phyloP scores from a whole-genome alignment of 1,140 invertebrate species.

The Sweltsa coloradensis region DNA sequence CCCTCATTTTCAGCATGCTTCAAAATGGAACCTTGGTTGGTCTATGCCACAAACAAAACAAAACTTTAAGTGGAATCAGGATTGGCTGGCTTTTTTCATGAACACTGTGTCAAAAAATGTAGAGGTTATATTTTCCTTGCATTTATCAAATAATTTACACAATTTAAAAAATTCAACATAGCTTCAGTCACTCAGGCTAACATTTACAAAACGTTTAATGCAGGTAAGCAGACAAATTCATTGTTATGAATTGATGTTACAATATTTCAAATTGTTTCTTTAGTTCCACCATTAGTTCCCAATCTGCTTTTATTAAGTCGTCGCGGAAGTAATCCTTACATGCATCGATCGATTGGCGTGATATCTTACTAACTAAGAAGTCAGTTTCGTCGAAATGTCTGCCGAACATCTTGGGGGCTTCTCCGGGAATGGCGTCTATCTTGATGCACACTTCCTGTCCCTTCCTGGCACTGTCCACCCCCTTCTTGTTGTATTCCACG shows the following conservation, averaged over 20 bases:
- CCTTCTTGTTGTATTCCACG: constrained; percentile 82
- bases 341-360: constrained; percentile 92
- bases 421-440: constrained; percentile 91
- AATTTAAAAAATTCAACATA: no score
- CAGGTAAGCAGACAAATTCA: no score
- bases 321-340: constrained; percentile 99
- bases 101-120: no score
- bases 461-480: constrained; percentile 84
- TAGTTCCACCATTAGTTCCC: constrained; percentile 95
- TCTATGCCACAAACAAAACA: no score
- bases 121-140: no score
- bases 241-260: constrained; percentile 45
- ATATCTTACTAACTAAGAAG: constrained; percentile 88
- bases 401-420: constrained; percentile 96
- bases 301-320: constrained; percentile 90
- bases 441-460: constrained; percentile 98
- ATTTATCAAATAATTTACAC: no score
- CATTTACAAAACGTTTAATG: no score
- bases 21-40: no score
- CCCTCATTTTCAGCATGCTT: no score
- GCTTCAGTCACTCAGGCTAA: no score
- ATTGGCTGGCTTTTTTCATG: no score
- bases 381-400: constrained; percentile 96
- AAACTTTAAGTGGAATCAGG: no score
- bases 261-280: constrained; percentile 97